phyloP scores from a whole-genome alignment of 2,888 invertebrate genomes.

The Eupithecia subumbrata region DNA sequence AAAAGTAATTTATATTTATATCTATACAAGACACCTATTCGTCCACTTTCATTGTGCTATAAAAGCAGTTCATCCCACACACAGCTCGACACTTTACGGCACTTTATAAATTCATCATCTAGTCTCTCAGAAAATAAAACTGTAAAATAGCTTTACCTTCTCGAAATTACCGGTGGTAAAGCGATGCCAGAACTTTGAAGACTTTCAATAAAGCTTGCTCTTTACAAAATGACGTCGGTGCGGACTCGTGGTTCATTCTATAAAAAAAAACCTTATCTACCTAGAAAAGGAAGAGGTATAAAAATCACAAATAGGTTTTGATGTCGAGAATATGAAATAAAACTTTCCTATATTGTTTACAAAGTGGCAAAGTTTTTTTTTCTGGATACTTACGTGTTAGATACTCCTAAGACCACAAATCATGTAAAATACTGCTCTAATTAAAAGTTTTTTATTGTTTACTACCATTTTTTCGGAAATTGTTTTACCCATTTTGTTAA shows the following conservation, averaged over 20 bases:
- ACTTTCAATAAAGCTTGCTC: slow-evolving; percentile 1
- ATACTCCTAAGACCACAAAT: no score
- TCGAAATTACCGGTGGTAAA: slow-evolving; percentile 31
- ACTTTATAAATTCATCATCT: slow-evolving; percentile 21
- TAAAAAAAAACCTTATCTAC: neutral
- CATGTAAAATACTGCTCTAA: no score
- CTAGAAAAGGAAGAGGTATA: neutral
- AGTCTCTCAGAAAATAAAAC: slow-evolving; percentile 36
- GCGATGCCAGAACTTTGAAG: neutral
- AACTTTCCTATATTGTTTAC: neutral
- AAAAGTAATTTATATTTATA: neutral
- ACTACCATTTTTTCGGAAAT: no score
- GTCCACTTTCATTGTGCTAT: neutral
- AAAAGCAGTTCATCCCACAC: slow-evolving; percentile 9
- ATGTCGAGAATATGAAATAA: neutral
- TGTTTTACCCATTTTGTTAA: no score
- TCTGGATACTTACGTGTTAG: neutral
- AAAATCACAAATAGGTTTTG: neutral
- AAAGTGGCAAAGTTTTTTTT: neutral
- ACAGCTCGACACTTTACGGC: slow-evolving; percentile 3
- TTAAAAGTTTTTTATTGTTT: no score
- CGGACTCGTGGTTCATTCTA: neutral
- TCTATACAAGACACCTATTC: neutral
- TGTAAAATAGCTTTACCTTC: slow-evolving; percentile 31
- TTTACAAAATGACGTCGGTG: neutral